Base-by-base conservation (phyloP, 2,113 vertebrate species). In the Lagopus muta region DNA sequence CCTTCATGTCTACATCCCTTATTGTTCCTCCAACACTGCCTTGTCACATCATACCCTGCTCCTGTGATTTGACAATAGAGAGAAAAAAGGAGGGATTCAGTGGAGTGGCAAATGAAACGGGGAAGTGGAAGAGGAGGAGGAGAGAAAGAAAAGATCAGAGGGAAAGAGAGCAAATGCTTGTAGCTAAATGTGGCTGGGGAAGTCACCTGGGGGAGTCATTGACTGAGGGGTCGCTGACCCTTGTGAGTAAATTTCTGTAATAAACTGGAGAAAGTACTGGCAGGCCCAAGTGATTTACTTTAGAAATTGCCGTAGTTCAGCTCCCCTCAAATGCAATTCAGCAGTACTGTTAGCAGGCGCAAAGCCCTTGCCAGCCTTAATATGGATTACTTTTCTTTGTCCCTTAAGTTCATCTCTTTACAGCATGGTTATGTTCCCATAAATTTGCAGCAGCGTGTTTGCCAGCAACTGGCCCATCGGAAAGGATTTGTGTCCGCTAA, bases 191-290 rank as follows among this genome's bases (percentile, higher is more conserved):
- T 6, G 5, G 83, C 66, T 94, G 7, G 13, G 80, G 80, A 97
- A 92, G 69, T 97, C 80, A 94, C 92, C 93, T 94, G 83, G 16
- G 93, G 92, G 92, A 97, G 89, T 87, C 94, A 50, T 80, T 85
- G 89, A 95, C 81, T 50, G 88, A 75, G 52, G 67, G 95, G 96
- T 96, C 90, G 45, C 69, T 90, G 94, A 96, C 94, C 94, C 88
- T 93, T 96, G 94, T 95, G 96, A 96, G 94, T 97, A 97, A 97
- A 96, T 95, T 88, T 93, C 90, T 93, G 55, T 94, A 96, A 96
- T 97, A 95, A 96, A 97, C 90, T 89, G 67, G 45, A 79, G 48
- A 73, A 94, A 91, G 82, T 65, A 93, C 65, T 81, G 89, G 84
- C 87, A 93, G 78, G 28, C 87, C 94, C 94, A 87, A 97, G 85